Evolutionary conservation across 2,797 vertebrate genomes (phyloP), one percentile per base, ranked within the genome.

Genomic region (Propithecus perrieri): DNA sequence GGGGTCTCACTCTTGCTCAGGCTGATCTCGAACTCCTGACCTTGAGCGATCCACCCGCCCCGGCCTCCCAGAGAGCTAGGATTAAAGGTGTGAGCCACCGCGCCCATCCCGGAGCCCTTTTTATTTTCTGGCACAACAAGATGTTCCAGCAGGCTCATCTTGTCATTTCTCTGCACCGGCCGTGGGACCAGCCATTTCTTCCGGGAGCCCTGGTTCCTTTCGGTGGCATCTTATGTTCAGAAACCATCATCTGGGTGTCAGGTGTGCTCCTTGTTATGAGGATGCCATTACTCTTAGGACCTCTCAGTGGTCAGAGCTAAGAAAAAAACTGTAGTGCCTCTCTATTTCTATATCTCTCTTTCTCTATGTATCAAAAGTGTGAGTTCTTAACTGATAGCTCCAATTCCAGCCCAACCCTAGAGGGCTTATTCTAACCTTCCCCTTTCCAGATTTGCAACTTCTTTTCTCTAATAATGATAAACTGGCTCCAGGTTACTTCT

Each of bases 401-500:
- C 33, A 71, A 22, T 55, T 92, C 43, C 61, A 94, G 11, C 10
- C 74, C 22, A 38, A 43, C 5, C 6, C 28, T 22, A 20, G 5
- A 46, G 59, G 20, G 33, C 11, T 50, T 85, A 43, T 81, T 69
- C 43, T 88, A 48, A 94, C 24, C 35, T 35, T 20, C 20, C 43
- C 4, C 15, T 67, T 84, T 79, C 46, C 33, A 30, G 38, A 65
- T 61, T 55, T 63, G 43, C 17, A 74, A 15, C 38, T 41, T 72
- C 28, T 80, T 80, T 89, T 86, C 65, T 75, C 53, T 53, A 83
- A 35, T 72, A 88, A 9, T 5, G 89, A 67, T 78, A 91, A 96
- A 74, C 22, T 74, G 57, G 35, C 80, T 94, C 43, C 50, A 14
- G 92, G 65, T 79, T 95, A 85, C 50, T 85, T 89, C 63, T 38